Evolutionary conservation across 2,888 invertebrate species (phyloP).

Genomic region (Dynastes hyllus): DNA sequence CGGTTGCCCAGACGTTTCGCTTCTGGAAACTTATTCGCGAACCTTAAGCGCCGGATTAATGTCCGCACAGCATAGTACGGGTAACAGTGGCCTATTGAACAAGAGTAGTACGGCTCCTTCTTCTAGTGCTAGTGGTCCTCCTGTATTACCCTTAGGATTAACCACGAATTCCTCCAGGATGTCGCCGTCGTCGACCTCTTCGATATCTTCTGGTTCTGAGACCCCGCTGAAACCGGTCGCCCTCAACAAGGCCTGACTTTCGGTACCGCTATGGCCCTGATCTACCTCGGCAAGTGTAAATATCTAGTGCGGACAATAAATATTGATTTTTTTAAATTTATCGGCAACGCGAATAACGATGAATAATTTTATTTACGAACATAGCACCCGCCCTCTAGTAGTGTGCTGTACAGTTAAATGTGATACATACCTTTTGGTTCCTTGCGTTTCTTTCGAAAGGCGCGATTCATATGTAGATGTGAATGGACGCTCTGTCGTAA

Average conservation of each 20-base stretch:
- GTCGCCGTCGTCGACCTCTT: constrained; percentile 78
- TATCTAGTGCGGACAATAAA: constrained; percentile 66
- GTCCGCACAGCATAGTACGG: constrained; percentile 66
- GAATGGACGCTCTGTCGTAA: constrained; percentile 55
- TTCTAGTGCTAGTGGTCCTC: constrained; percentile 59
- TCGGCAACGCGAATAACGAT: constrained; percentile 6
- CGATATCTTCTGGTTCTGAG: constrained; percentile 74
- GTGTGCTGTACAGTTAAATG: constrained; percentile 69
- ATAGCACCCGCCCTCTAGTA: constrained; percentile 62
- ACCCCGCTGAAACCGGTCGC: constrained; percentile 72
- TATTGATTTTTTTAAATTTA: background rate
- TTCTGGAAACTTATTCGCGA: constrained; percentile 84
- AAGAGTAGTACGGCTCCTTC: constrained; percentile 63
- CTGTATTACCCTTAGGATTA: constrained; percentile 71
- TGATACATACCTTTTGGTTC: constrained; percentile 70
- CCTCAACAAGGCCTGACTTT: constrained; percentile 71
- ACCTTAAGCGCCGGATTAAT: constrained; percentile 74
- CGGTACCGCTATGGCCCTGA: constrained; percentile 64
- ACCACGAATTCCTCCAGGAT: constrained; percentile 73
- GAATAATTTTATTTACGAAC: constrained; percentile 53
- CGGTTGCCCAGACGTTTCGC: constrained; percentile 76
- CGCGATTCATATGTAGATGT: constrained; percentile 38
- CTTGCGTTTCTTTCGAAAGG: constrained; percentile 63
- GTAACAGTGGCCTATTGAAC: constrained; percentile 63
- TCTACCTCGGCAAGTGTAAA: constrained; percentile 68